A percentile compares a stretch with the other conserved stretches of the same genome.
Conservation (phyloP, 1,140 invertebrate genomes). For the Lordiphosa clarofinis region DNA sequence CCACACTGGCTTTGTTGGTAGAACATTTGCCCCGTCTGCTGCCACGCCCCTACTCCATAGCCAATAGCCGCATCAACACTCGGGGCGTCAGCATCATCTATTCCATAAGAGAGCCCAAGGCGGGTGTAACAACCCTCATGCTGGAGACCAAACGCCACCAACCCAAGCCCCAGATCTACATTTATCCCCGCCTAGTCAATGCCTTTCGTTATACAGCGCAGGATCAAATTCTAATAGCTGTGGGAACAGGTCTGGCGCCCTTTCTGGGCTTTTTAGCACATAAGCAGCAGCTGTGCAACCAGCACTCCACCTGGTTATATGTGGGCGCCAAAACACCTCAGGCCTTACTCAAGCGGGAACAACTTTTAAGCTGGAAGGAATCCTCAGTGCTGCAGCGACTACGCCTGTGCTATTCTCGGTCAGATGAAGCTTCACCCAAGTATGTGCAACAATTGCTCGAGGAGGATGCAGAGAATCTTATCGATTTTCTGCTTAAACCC, state of each 20-base stretch:
- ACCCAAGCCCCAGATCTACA: slow-evolving; percentile 73
- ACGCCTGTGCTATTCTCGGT: slow-evolving; percentile 83
- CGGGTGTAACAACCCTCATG: slow-evolving; percentile 64
- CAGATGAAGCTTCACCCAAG: slow-evolving; percentile 71
- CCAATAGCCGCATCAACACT: slow-evolving; percentile 82
- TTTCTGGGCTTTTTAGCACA: slow-evolving; percentile 86
- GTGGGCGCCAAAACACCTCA: slow-evolving; percentile 87
- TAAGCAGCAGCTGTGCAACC: slow-evolving; percentile 76
- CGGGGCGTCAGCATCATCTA: slow-evolving; percentile 85
- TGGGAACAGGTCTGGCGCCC: slow-evolving; percentile 91
- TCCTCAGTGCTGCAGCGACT: slow-evolving; percentile 81
- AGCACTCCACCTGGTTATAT: slow-evolving; percentile 83
- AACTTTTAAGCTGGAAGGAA: slow-evolving; percentile 77
- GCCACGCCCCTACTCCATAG: slow-evolving; percentile 90
- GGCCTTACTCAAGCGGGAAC: slow-evolving; percentile 78
- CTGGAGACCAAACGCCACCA: slow-evolving; percentile 20
- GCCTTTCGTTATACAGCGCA: slow-evolving; percentile 81
- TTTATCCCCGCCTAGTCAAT: slow-evolving; percentile 84
- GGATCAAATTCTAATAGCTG: slow-evolving; percentile 88
- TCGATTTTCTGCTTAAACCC: slow-evolving; percentile 82
- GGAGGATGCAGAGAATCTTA: slow-evolving; percentile 81
- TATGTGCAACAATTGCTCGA: slow-evolving; percentile 85
- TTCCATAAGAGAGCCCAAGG: slow-evolving; percentile 75
- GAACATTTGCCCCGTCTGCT: slow-evolving; percentile 87
- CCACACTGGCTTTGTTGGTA: slow-evolving; percentile 84